These are phyloP conservation scores for Cheilosia impressa DNA, from an alignment of 2,888 invertebrate genomes.

Conservation along the genomic window DNA sequence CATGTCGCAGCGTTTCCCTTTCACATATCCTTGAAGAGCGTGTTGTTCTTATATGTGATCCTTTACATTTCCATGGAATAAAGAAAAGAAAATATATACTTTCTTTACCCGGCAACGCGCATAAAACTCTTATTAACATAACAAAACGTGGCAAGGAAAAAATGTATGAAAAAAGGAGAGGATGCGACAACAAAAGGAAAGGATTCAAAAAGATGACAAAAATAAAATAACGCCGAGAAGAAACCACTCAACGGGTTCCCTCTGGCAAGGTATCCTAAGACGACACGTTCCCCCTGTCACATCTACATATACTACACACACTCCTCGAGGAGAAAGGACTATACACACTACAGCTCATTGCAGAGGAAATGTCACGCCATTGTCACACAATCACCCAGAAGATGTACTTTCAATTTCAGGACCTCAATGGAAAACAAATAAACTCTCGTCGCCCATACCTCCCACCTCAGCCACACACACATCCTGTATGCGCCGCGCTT, in stretches of 20 bases:
- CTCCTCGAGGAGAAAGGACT: slow-evolving; percentile 21
- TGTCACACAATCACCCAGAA: slow-evolving; percentile 74
- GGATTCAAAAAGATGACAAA: slow-evolving; percentile 65
- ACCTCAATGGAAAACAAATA: slow-evolving; percentile 74
- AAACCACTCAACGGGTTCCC: slow-evolving; percentile 63
- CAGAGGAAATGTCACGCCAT: slow-evolving; percentile 73
- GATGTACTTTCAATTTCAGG: slow-evolving; percentile 75
- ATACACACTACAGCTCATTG: slow-evolving; percentile 7
- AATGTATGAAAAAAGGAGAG: slow-evolving; percentile 6
- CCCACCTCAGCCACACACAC: slow-evolving; percentile 26
- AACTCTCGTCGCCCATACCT: slow-evolving; percentile 42
- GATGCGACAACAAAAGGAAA: slow-evolving; percentile 55
- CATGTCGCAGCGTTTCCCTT: slow-evolving; percentile 60
- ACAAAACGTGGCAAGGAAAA: slow-evolving; percentile 40
- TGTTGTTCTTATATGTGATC: slow-evolving; percentile 35
- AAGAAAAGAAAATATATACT: slow-evolving; percentile 14
- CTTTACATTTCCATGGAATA: slow-evolving; percentile 34
- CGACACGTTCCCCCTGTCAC: slow-evolving; percentile 64
- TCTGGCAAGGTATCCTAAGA: slow-evolving; percentile 62
- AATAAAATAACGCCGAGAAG: slow-evolving; percentile 31
- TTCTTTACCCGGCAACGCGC: slow-evolving; percentile 17
- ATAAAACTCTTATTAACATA: slow-evolving; percentile 63
- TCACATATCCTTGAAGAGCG: slow-evolving; percentile 48
- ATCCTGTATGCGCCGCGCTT: slow-evolving; percentile 65
- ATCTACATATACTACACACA: too few relatives aligned